These are phyloP conservation scores for Phodopus roborovskii DNA, from an alignment of 2,113 vertebrate species.

Conservation along the genomic window DNA sequence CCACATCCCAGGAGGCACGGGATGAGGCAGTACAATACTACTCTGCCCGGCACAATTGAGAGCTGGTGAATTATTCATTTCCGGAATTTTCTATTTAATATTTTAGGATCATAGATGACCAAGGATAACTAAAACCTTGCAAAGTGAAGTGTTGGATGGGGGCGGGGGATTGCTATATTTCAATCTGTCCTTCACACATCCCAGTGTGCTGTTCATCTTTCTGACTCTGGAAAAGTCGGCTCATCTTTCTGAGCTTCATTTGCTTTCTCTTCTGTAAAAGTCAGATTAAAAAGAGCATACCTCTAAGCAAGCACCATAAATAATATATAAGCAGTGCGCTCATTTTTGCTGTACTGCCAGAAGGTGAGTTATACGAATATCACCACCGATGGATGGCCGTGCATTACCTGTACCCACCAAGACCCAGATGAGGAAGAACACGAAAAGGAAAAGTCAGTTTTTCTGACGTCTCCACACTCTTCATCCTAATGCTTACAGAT, in stretches of 20 bases:
- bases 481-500: slow-evolving; percentile 27
- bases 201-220: neutral
- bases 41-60: neutral
- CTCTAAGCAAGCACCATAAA: slow-evolving; percentile 40
- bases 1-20: neutral
- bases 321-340: slow-evolving; percentile 17
- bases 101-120: neutral
- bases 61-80: neutral
- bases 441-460: neutral
- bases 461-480: neutral
- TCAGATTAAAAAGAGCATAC: neutral
- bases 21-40: neutral
- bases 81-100: slow-evolving; percentile 20
- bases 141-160: neutral
- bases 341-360: neutral
- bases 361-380: slow-evolving; percentile 40
- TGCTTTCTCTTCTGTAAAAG: slow-evolving; percentile 32
- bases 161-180: neutral
- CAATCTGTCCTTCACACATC: neutral
- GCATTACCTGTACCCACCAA: slow-evolving; percentile 14
- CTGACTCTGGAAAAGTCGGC: neutral
- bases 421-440: slow-evolving; percentile 26
- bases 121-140: neutral
- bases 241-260: neutral
- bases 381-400: slow-evolving; percentile 32